These are phyloP conservation scores for Pholis gunnellus DNA, from an alignment of 2,113 vertebrate genomes.

Conservation along the genomic window DNA sequence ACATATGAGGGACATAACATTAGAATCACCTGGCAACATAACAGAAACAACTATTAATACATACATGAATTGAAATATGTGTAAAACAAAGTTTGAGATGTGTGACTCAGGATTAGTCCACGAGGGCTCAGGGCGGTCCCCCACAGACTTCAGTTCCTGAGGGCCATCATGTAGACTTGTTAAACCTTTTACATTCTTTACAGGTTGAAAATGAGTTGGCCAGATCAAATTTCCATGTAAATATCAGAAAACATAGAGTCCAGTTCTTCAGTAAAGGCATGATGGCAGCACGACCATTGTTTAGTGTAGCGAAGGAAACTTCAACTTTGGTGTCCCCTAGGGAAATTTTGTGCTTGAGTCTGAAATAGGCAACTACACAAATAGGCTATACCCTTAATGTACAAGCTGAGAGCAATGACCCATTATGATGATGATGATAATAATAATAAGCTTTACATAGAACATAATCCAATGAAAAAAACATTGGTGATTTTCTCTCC, in stretches of 20 bases:
- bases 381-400: not conserved
- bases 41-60: not conserved
- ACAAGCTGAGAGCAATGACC: not conserved
- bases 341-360: not conserved
- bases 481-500: slow-evolving; percentile 10
- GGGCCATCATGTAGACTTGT: not conserved
- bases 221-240: not conserved
- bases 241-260: not conserved
- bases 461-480: not conserved
- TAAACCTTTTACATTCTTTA: not conserved
- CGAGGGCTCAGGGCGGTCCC: not conserved
- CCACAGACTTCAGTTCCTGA: not conserved
- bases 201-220: not conserved
- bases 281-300: not conserved
- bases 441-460: not conserved
- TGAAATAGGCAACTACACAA: not conserved
- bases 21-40: not conserved
- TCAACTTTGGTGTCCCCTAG: not conserved
- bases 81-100: not conserved
- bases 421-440: not conserved
- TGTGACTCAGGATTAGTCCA: not conserved
- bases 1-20: not conserved
- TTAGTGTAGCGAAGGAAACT: not conserved
- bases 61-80: not conserved
- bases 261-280: not conserved